Evolutionary conservation across 2,888 invertebrate species (phyloP).

Genomic region (Xanthorhoe spadicearia): DNA sequence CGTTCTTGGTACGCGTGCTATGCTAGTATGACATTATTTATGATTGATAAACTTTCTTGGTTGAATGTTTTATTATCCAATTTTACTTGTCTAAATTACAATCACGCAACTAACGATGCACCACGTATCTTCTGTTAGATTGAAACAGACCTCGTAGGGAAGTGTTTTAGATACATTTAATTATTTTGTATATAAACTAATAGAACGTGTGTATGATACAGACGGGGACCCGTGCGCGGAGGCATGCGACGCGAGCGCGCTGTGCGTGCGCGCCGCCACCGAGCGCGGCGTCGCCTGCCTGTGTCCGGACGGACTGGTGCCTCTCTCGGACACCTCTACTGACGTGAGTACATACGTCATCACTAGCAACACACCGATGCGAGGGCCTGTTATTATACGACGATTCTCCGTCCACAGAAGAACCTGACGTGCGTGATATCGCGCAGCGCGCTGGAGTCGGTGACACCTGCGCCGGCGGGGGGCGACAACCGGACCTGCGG

Average conservation of each 20-base stretch:
- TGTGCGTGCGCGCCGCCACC: conserved; percentile 83
- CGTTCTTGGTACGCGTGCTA: too few species aligned
- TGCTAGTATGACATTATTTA: too few species aligned
- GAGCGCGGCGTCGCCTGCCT: conserved; percentile 76
- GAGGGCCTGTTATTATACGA: too few species aligned
- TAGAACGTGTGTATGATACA: conserved; percentile 11
- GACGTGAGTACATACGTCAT: conserved; percentile 45
- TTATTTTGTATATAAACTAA: too few species aligned
- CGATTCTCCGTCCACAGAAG: conserved; percentile 47
- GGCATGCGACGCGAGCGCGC: conserved; percentile 85
- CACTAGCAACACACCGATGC: too few species aligned
- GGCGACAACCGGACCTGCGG: conserved; percentile 20
- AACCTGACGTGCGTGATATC: conserved; percentile 56
- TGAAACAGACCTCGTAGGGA: too few species aligned
- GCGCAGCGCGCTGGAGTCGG: conserved; percentile 30
- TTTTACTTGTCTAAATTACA: too few species aligned
- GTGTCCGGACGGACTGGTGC: conserved; percentile 82
- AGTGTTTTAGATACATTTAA: too few species aligned
- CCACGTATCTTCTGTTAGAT: too few species aligned
- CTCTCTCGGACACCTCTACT: conserved; percentile 48
- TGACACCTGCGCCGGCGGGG: conserved; percentile 15
- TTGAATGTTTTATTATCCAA: too few species aligned
- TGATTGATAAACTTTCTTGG: too few species aligned
- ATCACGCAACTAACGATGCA: too few species aligned
- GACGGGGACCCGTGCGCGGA: conserved; percentile 85